Base-by-base conservation (phyloP, 1,140 invertebrate species). In the Drosophila serrata region DNA sequence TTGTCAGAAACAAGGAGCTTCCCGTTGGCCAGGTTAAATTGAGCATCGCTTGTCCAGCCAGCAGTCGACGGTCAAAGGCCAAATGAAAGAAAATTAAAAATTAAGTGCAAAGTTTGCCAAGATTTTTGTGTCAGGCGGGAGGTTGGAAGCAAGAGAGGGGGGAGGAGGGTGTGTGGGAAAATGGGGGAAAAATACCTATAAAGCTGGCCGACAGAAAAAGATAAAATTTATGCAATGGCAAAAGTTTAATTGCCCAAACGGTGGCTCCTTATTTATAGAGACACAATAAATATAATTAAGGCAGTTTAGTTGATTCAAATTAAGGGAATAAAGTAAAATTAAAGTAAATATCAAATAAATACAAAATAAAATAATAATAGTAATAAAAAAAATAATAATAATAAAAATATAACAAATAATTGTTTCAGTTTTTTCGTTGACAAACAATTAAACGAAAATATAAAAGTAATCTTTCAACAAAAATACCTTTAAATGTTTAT, bases 41-140 rank as follows among this genome's bases (percentile, higher is more conserved):
- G 78, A 90, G 85, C 85, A 80, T 74, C 58, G 68, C 69, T 63
- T 61, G 72, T 60, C 49, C 59, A 87, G 75, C 48, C 48, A 86
- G 75, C 53, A 22, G 53, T 40, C 53, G n/a, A 49, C 48, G 69
- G 69, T 72, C 65, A 82, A 70, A 68, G 67, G 45, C 49, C 70
- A 79, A 74, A 79, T 45, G 67, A 64, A 45, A 45, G 63, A 84
- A 82, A 87, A 80, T 88, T 82, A 77, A 77, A 82, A 87, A 88
- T 87, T 82, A 87, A 87, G 65, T 65, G 64, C 62, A 82, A 75
- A 82, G 62, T 79, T 75, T 60, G 33, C 15, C 31, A 51, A 74
- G 75, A 46, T 46, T 76, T 76, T 67, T 56, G 35, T 68, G 35
- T 67, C 27, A 27, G 42, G 11, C 17, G 13, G 19, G 1, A 17